Base-by-base conservation (phyloP, 2,797 vertebrate genomes). In the Cirrhinus mrigala region DNA sequence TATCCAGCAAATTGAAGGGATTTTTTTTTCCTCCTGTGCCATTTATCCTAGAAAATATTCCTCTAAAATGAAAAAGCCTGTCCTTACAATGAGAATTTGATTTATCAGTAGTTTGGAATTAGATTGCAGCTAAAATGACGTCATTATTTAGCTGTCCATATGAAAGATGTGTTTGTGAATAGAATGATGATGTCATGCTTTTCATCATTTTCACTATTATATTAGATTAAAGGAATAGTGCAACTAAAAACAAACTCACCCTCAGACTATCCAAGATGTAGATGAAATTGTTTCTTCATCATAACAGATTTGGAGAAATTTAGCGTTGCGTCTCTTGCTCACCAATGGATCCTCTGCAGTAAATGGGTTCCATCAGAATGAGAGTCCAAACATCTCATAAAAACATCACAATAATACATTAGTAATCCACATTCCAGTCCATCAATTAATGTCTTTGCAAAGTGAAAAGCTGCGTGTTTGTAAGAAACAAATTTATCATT, bases 11-110 rank as follows among this genome's bases (percentile, higher is more conserved):
- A 82, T 14, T 56, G 12, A 64, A 78, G 33, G 33, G 27, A 14
- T 82, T 56, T 40, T 37, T n/a, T 54, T 37, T 22, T n/a, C 22
- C 16, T 50, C 20, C 10, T 22, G n/a, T 77, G 50, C 20, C 40
- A 62, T 81, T 87, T 77, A 20, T 37, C 68, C n/a, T 60, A 22
- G 78, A 48, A 85, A 62, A 82, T 44, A 5, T 54, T 75, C 77
- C 44, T 37, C 48, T 27, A 6, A 82, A 50, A 81, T 77, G 46
- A 79, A 82, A 70, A 33, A 50, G 22, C 2, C 79, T 12, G 22
- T 37, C 16, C 78, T 62, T 58, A 54, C 9, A 2, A 2, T 22
- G 16, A 22, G 10, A 73, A 29, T 54, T 79, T 33, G 33, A 33
- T 83, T 18, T 5, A 27, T 71, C 29, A 74, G 22, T 46, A 27